Evolutionary conservation across 2,113 vertebrate species (phyloP), one percentile per base, ranked within the genome.

Genomic region (Himantopus leucocephalus): DNA sequence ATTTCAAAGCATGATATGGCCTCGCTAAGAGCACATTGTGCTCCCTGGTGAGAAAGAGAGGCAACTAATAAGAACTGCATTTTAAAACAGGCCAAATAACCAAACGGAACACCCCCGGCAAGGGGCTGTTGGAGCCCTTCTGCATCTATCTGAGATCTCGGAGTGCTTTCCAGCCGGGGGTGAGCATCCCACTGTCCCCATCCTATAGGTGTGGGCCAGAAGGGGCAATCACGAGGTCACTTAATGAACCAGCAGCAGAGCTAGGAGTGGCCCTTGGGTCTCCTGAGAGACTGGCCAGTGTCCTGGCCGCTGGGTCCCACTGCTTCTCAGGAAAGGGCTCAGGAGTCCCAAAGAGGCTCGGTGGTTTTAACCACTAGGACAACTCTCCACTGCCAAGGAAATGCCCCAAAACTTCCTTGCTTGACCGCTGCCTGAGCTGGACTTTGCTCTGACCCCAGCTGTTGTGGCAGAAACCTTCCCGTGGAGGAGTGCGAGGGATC

Each of bases 1-100:
- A 76, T 96, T 92, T 85, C 76, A 62, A 70, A 94, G 88, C 59
- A 7, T 45, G 80, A 14, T 35, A 22, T 14, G n/a, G 70, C 62
- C 70, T 60, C 0, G 3, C 47, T n/a, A 43, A 50, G 92, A 53
- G 82, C 82, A 24, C 34, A 0, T 19, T 22, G 79, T 68, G 87
- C 14, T 92, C 77, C 85, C 95, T 30, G 9, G 43, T 15, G 94
- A 94, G 75, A 37, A 10, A 23, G 0, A 9, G 74, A 48, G 47
- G 70, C 22, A 21, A 24, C 50, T 37, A 6, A 68, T 27, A 32
- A 85, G 45, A 91, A 4, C 41, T 48, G 71, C 22, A 2, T 39
- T 35, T 66, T 24, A 37, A 67, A 81, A 4, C 6, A 18, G n/a
- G 22, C 6, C 9, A n/a, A 52, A 34, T 9, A 79, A 45, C 47